These are phyloP conservation scores for Lerista edwardsae DNA, from an alignment of 2,797 vertebrate species.

Conservation along the genomic window DNA sequence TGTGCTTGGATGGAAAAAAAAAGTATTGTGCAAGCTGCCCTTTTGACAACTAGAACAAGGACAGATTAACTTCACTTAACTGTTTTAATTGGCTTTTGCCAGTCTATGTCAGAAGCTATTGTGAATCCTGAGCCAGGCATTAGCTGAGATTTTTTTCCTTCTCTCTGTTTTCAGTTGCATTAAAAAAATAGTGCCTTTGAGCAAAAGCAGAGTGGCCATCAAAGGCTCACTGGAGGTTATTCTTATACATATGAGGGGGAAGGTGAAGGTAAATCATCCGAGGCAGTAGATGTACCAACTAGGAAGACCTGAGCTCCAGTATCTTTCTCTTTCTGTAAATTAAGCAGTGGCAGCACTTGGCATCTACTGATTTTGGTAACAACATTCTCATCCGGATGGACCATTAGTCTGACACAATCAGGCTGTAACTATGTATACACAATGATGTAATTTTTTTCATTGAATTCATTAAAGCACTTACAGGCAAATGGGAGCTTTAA, in stretches of 20 bases:
- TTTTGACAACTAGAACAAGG: background rate
- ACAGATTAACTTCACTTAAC: background rate
- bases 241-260: too few relatives aligned
- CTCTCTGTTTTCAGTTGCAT: background rate
- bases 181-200: background rate
- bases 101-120: background rate
- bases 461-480: background rate
- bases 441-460: background rate
- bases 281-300: background rate
- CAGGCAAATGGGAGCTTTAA: background rate
- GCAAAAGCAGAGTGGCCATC: background rate
- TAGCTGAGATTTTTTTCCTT: background rate
- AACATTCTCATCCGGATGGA: background rate
- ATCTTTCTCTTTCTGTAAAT: background rate
- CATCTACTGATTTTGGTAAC: background rate
- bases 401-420: background rate
- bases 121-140: background rate
- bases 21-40: background rate
- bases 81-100: background rate
- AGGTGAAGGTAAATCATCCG: background rate
- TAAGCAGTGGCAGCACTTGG: background rate
- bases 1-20: background rate
- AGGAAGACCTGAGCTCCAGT: background rate
- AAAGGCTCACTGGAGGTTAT: background rate
- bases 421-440: background rate